Percentiles rank a stretch among this genome's conserved stretches.
phyloP scores from a whole-genome alignment of 1,140 invertebrate species.

The Cyphomyrmex costatus region DNA sequence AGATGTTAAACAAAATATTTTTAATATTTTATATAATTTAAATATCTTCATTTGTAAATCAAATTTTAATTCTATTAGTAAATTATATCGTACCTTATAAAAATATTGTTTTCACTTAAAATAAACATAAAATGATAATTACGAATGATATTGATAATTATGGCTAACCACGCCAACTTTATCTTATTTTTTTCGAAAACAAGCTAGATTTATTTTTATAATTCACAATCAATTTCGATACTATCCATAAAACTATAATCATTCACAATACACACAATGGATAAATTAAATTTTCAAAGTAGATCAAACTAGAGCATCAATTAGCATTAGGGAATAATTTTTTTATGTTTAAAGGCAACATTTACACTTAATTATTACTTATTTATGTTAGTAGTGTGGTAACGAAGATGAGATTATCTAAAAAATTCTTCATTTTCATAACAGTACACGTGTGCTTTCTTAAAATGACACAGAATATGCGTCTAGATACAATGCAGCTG shows the following conservation, averaged over 20 bases:
- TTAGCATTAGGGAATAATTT: background rate
- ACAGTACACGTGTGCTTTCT: background rate
- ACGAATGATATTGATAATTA: too few relatives aligned
- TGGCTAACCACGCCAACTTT: background rate
- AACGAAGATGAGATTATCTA: background rate
- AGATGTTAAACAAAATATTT: background rate
- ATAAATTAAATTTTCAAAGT: conserved; percentile 4
- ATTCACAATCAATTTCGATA: conserved; percentile 1
- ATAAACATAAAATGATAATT: conserved; percentile 22
- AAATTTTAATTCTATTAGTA: background rate
- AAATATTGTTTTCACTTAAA: background rate
- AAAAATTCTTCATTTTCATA: conserved; percentile 22
- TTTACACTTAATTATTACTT: background rate
- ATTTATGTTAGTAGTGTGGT: background rate
- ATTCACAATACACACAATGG: background rate
- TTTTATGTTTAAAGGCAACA: background rate
- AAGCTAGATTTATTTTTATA: background rate
- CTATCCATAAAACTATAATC: background rate
- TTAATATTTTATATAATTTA: background rate
- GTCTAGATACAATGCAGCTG: conserved; percentile 53
- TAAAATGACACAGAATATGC: conserved; percentile 18
- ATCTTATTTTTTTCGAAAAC: conserved; percentile 4
- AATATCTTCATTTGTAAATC: background rate
- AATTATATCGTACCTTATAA: background rate
- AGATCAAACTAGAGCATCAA: too few relatives aligned